A percentile compares a stretch with the other conserved stretches of the same genome.
Conservation (phyloP, 2,797 vertebrate species). For the Holocentrus rufus region DNA sequence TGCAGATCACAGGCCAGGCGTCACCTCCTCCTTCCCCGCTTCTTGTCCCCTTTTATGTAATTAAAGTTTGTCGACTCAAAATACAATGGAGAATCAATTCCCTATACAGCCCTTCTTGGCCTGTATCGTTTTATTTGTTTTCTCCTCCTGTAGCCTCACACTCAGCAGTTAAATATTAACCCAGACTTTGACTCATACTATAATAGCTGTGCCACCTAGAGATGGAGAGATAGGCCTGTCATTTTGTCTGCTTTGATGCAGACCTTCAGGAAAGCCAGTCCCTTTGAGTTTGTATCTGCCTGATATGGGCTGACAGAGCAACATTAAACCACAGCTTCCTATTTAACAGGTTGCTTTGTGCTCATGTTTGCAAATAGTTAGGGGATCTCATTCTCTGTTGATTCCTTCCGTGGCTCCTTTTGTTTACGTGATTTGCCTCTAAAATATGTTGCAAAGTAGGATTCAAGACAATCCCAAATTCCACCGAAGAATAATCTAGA, state of each 20-base stretch:
- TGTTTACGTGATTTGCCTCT: conserved; percentile 47
- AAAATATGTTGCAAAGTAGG: conserved; percentile 42
- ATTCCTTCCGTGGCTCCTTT: conserved; percentile 24
- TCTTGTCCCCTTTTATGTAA: conserved; percentile 23
- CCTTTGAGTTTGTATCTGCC: background rate
- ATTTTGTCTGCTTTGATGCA: conserved; percentile 23
- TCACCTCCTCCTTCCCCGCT: background rate
- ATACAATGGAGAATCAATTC: conserved; percentile 63
- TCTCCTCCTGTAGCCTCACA: conserved; percentile 19
- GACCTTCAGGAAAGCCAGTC: conserved; percentile 1
- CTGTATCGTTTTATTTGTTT: conserved; percentile 38
- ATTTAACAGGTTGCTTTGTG: conserved; percentile 28
- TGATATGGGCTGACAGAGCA: background rate
- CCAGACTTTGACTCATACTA: conserved; percentile 46
- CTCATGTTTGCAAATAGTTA: conserved; percentile 22
- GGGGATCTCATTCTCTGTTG: conserved; percentile 32
- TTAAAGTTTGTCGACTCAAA: conserved; percentile 37
- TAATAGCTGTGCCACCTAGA: conserved; percentile 9
- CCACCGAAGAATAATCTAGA: conserved; percentile 10
- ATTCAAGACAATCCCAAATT: conserved; percentile 35
- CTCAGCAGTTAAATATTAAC: conserved; percentile 65
- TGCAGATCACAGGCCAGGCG: conserved; percentile 41
- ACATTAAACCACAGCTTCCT: conserved; percentile 10
- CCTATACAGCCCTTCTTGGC: background rate
- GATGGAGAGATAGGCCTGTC: conserved; percentile 17